phyloP scores from a whole-genome alignment of 2,113 vertebrate species.

The Trogon surrucura region DNA sequence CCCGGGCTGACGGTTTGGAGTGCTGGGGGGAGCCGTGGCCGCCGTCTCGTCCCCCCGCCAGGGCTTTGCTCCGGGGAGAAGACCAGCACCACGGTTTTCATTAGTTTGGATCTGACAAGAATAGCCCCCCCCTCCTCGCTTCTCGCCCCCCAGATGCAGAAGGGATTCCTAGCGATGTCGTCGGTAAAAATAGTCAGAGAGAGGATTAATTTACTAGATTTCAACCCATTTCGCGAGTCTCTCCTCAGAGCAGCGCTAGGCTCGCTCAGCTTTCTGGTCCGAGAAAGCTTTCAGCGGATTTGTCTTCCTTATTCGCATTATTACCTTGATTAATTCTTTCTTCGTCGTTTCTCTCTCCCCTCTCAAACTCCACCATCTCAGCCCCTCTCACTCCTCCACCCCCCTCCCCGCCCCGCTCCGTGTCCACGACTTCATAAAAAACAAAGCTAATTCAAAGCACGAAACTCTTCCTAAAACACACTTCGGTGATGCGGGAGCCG shows the following conservation, averaged over 20 bases:
- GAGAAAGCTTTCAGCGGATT: conserved; percentile 51
- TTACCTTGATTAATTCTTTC: conserved; percentile 56
- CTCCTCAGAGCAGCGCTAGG: background rate
- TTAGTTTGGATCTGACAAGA: background rate
- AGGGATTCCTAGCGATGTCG: background rate
- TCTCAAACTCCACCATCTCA: background rate
- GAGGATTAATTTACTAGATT: background rate
- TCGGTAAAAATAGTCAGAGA: background rate
- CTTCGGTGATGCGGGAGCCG: background rate
- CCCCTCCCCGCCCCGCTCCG: background rate
- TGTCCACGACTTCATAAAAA: conserved; percentile 55
- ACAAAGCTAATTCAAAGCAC: background rate
- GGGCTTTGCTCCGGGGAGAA: background rate
- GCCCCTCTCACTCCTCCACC: background rate
- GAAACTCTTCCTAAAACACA: background rate
- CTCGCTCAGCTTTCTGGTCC: conserved; percentile 14
- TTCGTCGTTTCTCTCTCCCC: background rate
- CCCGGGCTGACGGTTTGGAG: background rate
- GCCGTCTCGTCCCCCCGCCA: background rate
- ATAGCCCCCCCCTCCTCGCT: background rate
- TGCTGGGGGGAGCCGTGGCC: background rate
- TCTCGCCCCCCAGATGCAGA: background rate
- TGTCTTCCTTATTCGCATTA: conserved; percentile 17
- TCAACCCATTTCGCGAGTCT: background rate
- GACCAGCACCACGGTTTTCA: background rate